Base-by-base conservation (phyloP, 2,113 vertebrate genomes). In the Turnix velox region DNA sequence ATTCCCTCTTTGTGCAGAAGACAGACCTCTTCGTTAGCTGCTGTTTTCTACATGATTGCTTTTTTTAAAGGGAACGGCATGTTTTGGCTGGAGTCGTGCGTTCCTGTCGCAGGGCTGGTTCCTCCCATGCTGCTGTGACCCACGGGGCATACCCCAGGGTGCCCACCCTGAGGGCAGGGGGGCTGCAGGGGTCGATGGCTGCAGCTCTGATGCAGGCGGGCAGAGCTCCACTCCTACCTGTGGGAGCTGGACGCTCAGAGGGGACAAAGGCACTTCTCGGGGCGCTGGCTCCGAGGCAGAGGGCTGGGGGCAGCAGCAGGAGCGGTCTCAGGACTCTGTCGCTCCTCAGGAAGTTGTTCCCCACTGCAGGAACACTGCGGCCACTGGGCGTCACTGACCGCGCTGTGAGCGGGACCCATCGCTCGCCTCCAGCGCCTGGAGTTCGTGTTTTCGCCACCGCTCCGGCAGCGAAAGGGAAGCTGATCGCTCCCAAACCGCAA, bases 381-480 rank as follows among this genome's bases (percentile, higher is more conserved):
- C n/a, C 7, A 0, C 23, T 12, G 49, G 42, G 15, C 61, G 31
- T 40, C 54, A 2, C 54, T 28, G n/a, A 8, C n/a, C 45, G 8
- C 16, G 4, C 1, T 0, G 1, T 45, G 18, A 62, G 61, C 52
- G 2, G 0, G 11, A n/a, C 10, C 10, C 30, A 2, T 1, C 31
- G 49, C 12, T 24, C 20, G 48, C 5, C 30, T 46, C 15, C 45
- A n/a, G n/a, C n/a, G n/a, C n/a, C n/a, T n/a, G n/a, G n/a, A n/a
- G n/a, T n/a, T n/a, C n/a, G 3, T 17, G 55, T 1, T 66, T 25
- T 4, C 28, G 25, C n/a, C 40, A 2, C 57, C 25, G 82, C 54
- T 23, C 39, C 73, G 10, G 40, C 48, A 31, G 7, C 37, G 3
- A 4, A 28, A 5, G 5, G 33, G 4, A 49, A 58, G 39, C 3